Evolutionary conservation across 1,140 invertebrate genomes (phyloP).

Genomic region (Lepidurus packardi): DNA sequence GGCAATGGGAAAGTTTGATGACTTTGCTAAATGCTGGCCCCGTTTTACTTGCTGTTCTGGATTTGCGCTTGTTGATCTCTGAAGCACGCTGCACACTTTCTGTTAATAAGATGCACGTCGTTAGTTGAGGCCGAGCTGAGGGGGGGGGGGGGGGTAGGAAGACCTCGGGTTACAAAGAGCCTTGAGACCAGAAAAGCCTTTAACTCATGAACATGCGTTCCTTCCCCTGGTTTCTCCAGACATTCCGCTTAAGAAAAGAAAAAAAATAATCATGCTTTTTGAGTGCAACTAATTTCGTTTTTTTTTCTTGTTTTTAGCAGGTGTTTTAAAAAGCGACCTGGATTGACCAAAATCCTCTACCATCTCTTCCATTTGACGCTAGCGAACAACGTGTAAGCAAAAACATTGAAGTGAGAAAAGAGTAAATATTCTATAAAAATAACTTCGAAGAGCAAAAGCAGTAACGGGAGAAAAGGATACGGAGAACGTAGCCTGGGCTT

Average conservation of each 20-base stretch:
- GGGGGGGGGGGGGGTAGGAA: not conserved
- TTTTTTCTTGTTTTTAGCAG: too few species aligned
- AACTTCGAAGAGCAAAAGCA: not conserved
- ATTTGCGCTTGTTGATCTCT: not conserved
- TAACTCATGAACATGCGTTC: not conserved
- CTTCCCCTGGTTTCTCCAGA: not conserved
- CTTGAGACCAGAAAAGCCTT: not conserved
- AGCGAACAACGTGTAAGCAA: too few species aligned
- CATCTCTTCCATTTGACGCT: too few species aligned
- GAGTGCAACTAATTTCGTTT: too few species aligned
- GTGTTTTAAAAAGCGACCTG: too few species aligned
- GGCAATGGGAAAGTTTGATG: slow-evolving; percentile 1
- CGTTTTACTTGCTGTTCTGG: not conserved
- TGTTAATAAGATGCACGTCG: not conserved
- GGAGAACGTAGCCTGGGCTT: not conserved
- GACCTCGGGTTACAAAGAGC: slow-evolving; percentile 2
- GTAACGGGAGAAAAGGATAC: not conserved
- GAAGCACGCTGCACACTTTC: not conserved
- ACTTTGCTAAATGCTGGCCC: not conserved
- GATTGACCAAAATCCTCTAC: too few species aligned
- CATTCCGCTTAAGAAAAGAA: too few species aligned
- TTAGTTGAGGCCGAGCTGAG: not conserved
- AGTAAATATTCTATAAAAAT: too few species aligned
- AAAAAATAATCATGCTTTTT: too few species aligned
- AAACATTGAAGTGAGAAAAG: too few species aligned